A percentile compares a stretch with the other conserved stretches of the same genome.
These are phyloP conservation scores for Poecile montanus DNA, from an alignment of 2,797 vertebrate species.

Conservation along the genomic window DNA sequence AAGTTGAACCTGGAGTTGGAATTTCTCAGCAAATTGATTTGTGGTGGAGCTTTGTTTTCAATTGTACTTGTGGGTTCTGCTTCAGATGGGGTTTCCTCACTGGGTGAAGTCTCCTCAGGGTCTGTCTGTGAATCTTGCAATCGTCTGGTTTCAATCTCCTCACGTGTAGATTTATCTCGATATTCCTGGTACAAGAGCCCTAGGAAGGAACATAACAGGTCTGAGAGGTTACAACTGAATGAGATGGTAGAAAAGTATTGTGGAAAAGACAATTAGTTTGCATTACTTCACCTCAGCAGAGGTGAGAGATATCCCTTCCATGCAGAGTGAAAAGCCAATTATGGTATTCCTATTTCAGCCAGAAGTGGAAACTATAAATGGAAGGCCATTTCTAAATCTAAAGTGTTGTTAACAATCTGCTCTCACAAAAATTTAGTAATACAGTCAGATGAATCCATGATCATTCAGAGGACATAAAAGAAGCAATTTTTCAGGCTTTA, in stretches of 20 bases:
- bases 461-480: neutral
- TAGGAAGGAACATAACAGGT: slow-evolving; percentile 61
- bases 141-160: slow-evolving; percentile 91
- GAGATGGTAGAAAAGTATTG: neutral
- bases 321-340: neutral
- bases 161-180: slow-evolving; percentile 90
- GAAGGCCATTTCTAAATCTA: slow-evolving; percentile 20
- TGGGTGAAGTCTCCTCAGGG: slow-evolving; percentile 58
- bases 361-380: slow-evolving; percentile 3
- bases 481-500: neutral
- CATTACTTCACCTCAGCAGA: neutral
- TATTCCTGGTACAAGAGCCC: slow-evolving; percentile 96
- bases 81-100: slow-evolving; percentile 47
- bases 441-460: neutral
- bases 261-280: neutral
- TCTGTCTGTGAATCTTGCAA: slow-evolving; percentile 82
- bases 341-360: neutral
- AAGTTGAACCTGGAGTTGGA: slow-evolving; percentile 84
- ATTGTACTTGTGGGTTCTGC: slow-evolving; percentile 50
- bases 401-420: slow-evolving; percentile 6
- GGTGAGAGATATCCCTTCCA: neutral
- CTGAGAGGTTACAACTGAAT: neutral
- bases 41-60: slow-evolving; percentile 71
- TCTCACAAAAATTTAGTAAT: neutral
- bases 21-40: slow-evolving; percentile 79